A percentile compares a stretch with the other conserved stretches of the same genome.
Conservation (phyloP, 2,888 invertebrate genomes). For the Perizoma affinitatum region DNA sequence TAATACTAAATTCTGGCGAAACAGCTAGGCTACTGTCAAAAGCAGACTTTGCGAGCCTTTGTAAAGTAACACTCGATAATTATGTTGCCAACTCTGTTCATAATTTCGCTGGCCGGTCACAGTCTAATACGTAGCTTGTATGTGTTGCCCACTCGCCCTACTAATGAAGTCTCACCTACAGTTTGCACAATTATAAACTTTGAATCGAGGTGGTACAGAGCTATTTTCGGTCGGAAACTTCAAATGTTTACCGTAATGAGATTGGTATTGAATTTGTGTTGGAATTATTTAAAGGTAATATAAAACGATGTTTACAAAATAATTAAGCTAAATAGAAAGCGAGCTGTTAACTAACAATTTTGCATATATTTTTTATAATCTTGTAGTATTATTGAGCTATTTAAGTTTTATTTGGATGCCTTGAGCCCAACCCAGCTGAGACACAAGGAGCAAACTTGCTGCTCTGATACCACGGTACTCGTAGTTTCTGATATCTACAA, state of each 20-base stretch:
- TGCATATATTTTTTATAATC: too few species aligned
- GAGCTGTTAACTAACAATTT: too few species aligned
- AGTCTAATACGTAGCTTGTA: conserved; percentile 6
- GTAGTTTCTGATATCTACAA: too few species aligned
- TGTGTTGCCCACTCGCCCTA: conserved; percentile 8
- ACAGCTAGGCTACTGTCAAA: conserved; percentile 11
- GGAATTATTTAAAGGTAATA: conserved; percentile 7
- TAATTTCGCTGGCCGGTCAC: conserved; percentile 5
- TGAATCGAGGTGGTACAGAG: conserved; percentile 11
- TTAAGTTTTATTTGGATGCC: too few species aligned
- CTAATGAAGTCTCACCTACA: conserved; percentile 22
- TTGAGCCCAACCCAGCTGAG: too few species aligned
- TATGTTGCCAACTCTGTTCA: conserved; percentile 22
- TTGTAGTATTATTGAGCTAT: too few species aligned
- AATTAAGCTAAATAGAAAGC: too few species aligned
- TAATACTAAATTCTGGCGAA: too few species aligned
- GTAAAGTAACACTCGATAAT: conserved; percentile 20
- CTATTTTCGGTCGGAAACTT: conserved; percentile 13
- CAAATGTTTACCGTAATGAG: conserved; percentile 7
- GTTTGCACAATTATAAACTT: conserved; percentile 25
- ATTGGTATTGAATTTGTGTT: conserved; percentile 3
- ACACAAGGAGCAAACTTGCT: too few species aligned
- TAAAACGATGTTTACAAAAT: not conserved
- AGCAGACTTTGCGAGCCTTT: conserved; percentile 14
- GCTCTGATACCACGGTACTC: too few species aligned